Conservation (phyloP, 2,113 vertebrate genomes). For the Eurypyga helias region DNA sequence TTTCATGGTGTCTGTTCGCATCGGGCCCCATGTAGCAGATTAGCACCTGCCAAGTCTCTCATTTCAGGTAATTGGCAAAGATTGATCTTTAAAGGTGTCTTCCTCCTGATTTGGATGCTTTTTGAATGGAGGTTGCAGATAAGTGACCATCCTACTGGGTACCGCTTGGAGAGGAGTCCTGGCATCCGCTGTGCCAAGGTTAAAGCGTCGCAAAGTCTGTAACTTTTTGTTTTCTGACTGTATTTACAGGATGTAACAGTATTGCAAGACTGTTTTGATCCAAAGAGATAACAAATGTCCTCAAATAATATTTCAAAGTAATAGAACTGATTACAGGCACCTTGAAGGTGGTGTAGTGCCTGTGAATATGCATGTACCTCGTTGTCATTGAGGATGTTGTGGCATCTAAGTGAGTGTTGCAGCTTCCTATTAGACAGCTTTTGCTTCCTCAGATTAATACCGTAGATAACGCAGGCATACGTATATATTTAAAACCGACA, state of each 20-base stretch:
- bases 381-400: neutral
- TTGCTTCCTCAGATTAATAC: neutral
- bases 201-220: neutral
- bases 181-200: neutral
- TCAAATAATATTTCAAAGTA: neutral
- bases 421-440: neutral
- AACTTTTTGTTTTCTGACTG: neutral
- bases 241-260: neutral
- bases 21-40: neutral
- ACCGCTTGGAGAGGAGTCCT: neutral
- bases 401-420: neutral
- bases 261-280: neutral
- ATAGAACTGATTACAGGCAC: neutral
- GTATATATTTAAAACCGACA: neutral
- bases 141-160: neutral
- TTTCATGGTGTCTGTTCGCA: rapidly evolving
- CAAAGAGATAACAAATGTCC: neutral
- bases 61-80: neutral
- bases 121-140: neutral
- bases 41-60: neutral
- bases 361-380: neutral
- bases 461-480: neutral
- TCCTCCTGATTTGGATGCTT: neutral
- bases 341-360: neutral
- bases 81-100: neutral